Percentiles rank a stretch among this genome's conserved stretches.
Conservation (phyloP, 1,140 invertebrate species). For the Drosophila nigromelanica region DNA sequence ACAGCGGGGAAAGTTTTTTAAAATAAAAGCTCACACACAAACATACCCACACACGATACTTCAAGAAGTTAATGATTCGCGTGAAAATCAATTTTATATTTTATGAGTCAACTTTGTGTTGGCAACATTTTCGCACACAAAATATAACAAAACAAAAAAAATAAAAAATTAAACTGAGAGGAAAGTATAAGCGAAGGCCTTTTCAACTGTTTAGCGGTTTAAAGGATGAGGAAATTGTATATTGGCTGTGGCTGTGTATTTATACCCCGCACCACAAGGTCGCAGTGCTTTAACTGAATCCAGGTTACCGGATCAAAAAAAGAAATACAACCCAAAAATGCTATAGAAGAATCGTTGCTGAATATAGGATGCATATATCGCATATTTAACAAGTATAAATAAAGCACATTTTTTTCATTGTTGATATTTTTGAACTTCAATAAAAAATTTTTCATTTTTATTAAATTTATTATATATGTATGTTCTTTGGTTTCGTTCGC, state of each 20-base stretch:
- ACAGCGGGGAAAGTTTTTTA: neutral
- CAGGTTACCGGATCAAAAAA: neutral
- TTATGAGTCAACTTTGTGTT: conserved; percentile 55
- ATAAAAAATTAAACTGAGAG: conserved; percentile 17
- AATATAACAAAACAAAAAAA: conserved; percentile 37
- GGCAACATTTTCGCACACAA: conserved; percentile 48
- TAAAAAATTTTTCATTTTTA: conserved; percentile 37
- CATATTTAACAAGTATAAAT: no score
- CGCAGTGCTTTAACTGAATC: no score
- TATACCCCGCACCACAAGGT: neutral
- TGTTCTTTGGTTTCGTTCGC: neutral
- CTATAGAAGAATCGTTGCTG: no score
- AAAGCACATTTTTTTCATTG: no score
- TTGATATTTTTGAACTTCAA: no score
- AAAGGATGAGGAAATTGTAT: neutral
- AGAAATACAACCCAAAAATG: conserved; percentile 7
- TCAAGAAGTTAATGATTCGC: conserved; percentile 76
- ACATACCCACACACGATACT: conserved; percentile 9
- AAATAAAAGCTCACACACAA: neutral
- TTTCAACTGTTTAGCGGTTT: conserved; percentile 19
- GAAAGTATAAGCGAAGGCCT: conserved; percentile 41
- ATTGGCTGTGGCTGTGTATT: neutral
- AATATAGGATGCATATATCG: no score
- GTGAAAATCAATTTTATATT: conserved; percentile 76
- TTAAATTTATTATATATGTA: neutral